Conservation (phyloP, 2,113 vertebrate species). For the Heterochromis multidens region DNA sequence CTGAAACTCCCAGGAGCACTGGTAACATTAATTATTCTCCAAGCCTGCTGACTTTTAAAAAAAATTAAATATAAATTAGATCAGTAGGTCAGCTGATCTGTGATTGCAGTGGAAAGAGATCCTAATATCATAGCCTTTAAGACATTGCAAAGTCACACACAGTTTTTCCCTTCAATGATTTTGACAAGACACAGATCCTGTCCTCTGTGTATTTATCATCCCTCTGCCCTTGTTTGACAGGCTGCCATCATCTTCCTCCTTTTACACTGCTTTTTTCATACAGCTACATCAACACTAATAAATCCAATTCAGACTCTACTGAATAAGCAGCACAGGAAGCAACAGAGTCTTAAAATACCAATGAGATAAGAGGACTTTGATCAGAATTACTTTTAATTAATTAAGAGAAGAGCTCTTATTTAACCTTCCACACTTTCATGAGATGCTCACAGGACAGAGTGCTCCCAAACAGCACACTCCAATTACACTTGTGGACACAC, state of each 20-base stretch:
- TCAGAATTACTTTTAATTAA: neutral
- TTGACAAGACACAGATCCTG: neutral
- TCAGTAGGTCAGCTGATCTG: neutral
- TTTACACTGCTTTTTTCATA: slow-evolving; percentile 1
- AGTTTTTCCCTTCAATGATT: neutral
- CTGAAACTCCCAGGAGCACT: neutral
- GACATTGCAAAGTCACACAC: neutral
- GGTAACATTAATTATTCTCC: neutral
- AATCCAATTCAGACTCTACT: neutral
- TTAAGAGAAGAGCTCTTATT: slow-evolving; percentile 9
- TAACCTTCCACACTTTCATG: slow-evolving; percentile 44
- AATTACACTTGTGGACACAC: slow-evolving; percentile 65
- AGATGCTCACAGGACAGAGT: slow-evolving; percentile 21
- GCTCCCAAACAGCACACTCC: slow-evolving; percentile 42
- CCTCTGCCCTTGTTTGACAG: neutral
- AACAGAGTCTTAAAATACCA: neutral
- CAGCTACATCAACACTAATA: neutral
- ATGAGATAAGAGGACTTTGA: neutral
- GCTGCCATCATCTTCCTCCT: slow-evolving; percentile 5
- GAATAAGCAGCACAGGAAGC: neutral
- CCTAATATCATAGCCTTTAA: neutral
- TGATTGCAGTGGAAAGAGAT: neutral
- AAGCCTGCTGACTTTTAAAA: neutral
- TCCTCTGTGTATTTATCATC: slow-evolving; percentile 16
- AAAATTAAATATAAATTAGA: slow-evolving; percentile 13